Percentiles rank a stretch among this genome's conserved stretches.
These are phyloP conservation scores for Nannoperca australis DNA, from an alignment of 2,797 vertebrate species.

Conservation along the genomic window DNA sequence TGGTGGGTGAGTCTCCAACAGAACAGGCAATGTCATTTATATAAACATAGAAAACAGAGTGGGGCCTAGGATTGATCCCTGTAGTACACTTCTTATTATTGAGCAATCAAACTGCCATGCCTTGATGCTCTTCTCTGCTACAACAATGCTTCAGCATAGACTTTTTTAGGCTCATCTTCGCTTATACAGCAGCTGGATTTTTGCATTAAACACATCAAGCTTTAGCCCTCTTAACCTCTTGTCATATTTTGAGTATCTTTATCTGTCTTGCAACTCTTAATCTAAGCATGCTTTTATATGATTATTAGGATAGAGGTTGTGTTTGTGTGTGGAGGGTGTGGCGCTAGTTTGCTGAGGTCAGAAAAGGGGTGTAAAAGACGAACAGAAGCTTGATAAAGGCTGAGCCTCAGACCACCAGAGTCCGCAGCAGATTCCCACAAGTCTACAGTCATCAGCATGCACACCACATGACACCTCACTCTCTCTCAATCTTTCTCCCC, in stretches of 20 bases:
- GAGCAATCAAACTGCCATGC: no score
- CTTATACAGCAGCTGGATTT: not conserved
- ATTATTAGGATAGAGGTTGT: not conserved
- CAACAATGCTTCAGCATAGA: not conserved
- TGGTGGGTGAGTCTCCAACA: no score
- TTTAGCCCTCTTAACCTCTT: not conserved
- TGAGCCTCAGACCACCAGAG: constrained; percentile 61
- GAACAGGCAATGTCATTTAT: no score
- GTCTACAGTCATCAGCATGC: constrained; percentile 81
- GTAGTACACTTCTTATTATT: no score
- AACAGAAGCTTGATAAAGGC: constrained; percentile 52
- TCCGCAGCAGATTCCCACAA: constrained; percentile 70
- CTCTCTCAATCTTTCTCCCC: constrained; percentile 50
- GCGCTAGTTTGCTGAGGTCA: constrained; percentile 32
- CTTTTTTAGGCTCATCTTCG: not conserved
- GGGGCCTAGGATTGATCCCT: no score
- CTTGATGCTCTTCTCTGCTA: not conserved
- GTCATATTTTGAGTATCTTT: not conserved
- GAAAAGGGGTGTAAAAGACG: constrained; percentile 26
- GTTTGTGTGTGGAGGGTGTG: not conserved
- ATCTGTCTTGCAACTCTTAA: not conserved
- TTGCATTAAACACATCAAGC: not conserved
- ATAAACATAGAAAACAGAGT: no score
- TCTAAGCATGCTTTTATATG: not conserved
- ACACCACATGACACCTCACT: constrained; percentile 69